Base-by-base conservation (phyloP, 1,140 invertebrate species). In the Drosophila navojoa region DNA sequence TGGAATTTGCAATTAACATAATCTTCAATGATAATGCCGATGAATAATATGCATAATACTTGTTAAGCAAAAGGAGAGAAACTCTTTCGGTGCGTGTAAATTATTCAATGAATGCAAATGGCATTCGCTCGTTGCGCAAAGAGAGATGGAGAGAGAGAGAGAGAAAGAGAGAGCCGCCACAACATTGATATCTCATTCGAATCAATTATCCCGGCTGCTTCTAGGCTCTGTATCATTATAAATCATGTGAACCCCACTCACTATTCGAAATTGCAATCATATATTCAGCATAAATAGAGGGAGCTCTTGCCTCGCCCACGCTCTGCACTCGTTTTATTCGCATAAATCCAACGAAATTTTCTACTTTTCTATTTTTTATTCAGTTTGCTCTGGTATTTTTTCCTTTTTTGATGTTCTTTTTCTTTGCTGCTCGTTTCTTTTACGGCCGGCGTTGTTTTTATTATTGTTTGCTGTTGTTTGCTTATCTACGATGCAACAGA, bases 401-500 rank as follows among this genome's bases (percentile, higher is more conserved):
- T 67, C 13, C n/a, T n/a, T n/a, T n/a, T n/a, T n/a, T n/a, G n/a
- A n/a, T n/a, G n/a, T 45, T 32, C 16, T 54, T 19, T 9, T 16
- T 38, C 27, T 69, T 3, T 32, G 32, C 32, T 32, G 32, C 11
- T 27, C 22, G 4, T 29, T 58, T 7, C 22, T 40, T 40, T 19
- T 40, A 1, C 35, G 53, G 35, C n/a, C 35, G 44, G 16, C 64
- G 52, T 71, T 44, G 4, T n/a, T 44, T 22, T 57, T 52, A 32
- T 52, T 52, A 32, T 52, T 52, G 50, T 52, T 52, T 29, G 29
- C 52, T 71, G 27, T 29, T 52, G 49, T 52, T 52, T 32, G 32
- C 52, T 71, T 85, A 85, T 85, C 81, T 86, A 86, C 47, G 75
- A 81, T 77, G 69, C 67, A 49, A 40, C 19, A 52, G 38, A 35